A percentile compares a stretch with the other conserved stretches of the same genome.
Conservation (phyloP, 2,888 invertebrate species). For the Capitulum mitella region DNA sequence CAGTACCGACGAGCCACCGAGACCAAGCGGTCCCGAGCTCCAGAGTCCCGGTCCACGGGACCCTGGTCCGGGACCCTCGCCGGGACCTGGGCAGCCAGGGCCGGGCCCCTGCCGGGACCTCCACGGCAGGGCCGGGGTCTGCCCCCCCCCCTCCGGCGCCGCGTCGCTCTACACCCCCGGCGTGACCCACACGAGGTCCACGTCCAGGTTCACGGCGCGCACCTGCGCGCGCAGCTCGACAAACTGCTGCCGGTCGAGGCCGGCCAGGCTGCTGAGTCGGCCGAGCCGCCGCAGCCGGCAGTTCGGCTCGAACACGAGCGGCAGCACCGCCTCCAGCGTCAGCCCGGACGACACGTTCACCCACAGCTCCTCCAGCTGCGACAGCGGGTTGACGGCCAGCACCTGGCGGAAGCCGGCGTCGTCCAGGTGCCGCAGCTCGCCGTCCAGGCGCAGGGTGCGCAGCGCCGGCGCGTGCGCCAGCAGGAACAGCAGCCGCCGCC, state of each 20-base stretch:
- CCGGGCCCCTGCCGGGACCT: too few species aligned
- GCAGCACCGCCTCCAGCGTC: neutral
- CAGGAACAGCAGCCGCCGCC: slow-evolving; percentile 29
- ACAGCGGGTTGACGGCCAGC: neutral
- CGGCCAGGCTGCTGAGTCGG: slow-evolving; percentile 31
- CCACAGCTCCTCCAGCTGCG: neutral
- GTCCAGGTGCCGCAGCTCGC: slow-evolving; percentile 34
- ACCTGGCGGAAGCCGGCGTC: slow-evolving; percentile 29
- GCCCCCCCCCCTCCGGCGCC: too few species aligned
- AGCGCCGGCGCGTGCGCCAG: slow-evolving; percentile 30
- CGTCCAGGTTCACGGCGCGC: slow-evolving; percentile 28
- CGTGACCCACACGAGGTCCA: slow-evolving; percentile 34
- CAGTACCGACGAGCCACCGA: too few species aligned
- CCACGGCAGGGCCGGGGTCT: too few species aligned
- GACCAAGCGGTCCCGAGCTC: too few species aligned
- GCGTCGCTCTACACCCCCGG: neutral
- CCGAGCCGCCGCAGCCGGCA: slow-evolving; percentile 28
- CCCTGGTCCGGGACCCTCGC: too few species aligned
- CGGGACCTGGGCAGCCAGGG: too few species aligned
- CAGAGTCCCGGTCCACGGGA: too few species aligned
- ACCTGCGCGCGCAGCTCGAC: slow-evolving; percentile 29
- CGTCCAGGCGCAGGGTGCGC: slow-evolving; percentile 30
- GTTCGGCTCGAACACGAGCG: slow-evolving; percentile 1
- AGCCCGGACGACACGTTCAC: neutral
- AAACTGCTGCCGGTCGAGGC: slow-evolving; percentile 29